Conservation (phyloP, 2,888 invertebrate genomes). For the Antheraea assamensis region DNA sequence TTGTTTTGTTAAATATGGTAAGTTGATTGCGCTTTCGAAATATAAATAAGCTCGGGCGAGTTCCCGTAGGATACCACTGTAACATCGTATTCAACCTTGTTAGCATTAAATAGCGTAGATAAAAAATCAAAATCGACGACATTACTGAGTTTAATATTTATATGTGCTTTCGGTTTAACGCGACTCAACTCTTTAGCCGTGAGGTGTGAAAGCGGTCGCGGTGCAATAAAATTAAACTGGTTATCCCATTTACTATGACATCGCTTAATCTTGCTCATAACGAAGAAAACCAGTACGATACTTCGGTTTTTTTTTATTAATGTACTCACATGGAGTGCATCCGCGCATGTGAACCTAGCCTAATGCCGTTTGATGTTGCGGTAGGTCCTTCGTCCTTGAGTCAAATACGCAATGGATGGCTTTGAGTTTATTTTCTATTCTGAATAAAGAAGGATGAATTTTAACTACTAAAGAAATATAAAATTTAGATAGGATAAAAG, state of each 20-base stretch:
- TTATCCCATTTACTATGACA: not conserved
- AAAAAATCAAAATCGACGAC: too few species aligned
- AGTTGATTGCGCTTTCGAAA: slow-evolving; percentile 7
- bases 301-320: not conserved
- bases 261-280: not conserved
- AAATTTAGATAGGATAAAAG: too few species aligned
- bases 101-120: not conserved
- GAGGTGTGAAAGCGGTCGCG: not conserved
- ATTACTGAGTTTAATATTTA: not conserved
- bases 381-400: not conserved
- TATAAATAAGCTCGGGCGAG: slow-evolving; percentile 5
- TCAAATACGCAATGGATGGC: not conserved
- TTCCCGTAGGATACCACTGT: not conserved
- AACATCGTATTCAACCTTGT: not conserved
- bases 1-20: slow-evolving; percentile 41
- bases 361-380: not conserved
- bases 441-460: not conserved
- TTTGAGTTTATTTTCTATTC: not conserved
- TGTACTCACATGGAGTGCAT: not conserved
- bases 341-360: not conserved
- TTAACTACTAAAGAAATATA: not conserved
- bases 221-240: not conserved
- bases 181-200: not conserved
- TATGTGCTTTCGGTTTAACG: not conserved
- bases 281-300: not conserved